Evolutionary conservation across 2,797 vertebrate genomes (phyloP).

Genomic region (Falco novaeseelandiae): DNA sequence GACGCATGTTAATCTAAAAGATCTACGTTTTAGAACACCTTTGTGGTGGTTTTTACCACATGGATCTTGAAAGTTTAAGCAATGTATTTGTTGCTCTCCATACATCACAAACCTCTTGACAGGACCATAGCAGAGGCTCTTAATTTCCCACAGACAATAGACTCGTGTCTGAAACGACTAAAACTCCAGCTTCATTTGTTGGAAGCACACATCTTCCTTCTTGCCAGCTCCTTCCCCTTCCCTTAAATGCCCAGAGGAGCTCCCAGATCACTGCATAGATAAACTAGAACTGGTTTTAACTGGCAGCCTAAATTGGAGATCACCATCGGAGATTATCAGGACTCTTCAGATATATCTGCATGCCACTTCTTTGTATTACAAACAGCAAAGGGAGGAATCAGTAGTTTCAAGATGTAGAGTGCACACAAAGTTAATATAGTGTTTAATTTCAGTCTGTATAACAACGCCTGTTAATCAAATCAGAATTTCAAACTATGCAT

Average conservation of each 20-base stretch:
- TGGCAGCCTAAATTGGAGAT: background rate
- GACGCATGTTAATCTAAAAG: background rate
- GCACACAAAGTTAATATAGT: background rate
- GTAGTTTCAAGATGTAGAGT: background rate
- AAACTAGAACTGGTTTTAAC: background rate
- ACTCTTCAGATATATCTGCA: background rate
- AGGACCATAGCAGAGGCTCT: background rate
- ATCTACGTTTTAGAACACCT: background rate
- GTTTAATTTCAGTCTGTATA: conserved; percentile 17
- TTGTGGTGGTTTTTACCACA: background rate
- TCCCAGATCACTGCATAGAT: background rate
- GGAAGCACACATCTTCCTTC: background rate
- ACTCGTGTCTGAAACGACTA: background rate
- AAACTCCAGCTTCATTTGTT: background rate
- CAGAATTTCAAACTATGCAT: background rate
- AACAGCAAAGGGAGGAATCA: background rate
- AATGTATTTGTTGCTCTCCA: background rate
- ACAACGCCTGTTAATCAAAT: background rate
- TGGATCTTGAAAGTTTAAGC: background rate
- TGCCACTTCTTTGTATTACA: background rate
- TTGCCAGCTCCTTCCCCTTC: background rate
- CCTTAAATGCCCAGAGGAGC: background rate
- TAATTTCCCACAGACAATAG: background rate
- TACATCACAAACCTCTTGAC: background rate
- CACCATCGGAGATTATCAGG: background rate